Conservation (phyloP, 2,888 invertebrate species). For the Tenthredo notha region DNA sequence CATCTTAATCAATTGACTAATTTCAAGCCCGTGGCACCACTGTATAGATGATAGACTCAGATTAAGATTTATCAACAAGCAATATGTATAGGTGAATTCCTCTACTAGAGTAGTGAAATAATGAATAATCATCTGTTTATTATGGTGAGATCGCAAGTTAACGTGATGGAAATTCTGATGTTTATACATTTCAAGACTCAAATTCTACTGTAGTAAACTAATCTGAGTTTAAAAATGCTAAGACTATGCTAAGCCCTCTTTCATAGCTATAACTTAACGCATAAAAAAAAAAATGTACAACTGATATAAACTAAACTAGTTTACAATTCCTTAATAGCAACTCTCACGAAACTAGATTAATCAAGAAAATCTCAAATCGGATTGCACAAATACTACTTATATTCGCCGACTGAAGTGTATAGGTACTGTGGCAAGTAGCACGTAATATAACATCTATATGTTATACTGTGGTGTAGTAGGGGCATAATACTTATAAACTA, state of each 20-base stretch:
- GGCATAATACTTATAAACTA: conserved; percentile 40
- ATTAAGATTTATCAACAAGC: conserved; percentile 24
- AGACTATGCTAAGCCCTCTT: conserved; percentile 17
- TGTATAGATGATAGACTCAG: conserved; percentile 14
- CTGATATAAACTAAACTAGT: conserved; percentile 22
- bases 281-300: conserved; percentile 17
- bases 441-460: conserved; percentile 34
- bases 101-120: background rate
- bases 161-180: background rate
- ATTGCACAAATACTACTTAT: conserved; percentile 41
- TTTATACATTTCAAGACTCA: background rate
- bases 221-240: conserved; percentile 1
- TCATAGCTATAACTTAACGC: conserved; percentile 13
- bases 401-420: conserved; percentile 38
- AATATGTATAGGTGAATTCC: background rate
- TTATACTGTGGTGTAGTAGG: conserved; percentile 18
- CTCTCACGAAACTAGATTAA: conserved; percentile 12
- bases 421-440: conserved; percentile 53
- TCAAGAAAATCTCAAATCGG: conserved; percentile 26
- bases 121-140: background rate
- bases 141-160: background rate
- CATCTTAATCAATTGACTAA: conserved; percentile 27
- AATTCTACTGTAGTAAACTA: conserved; percentile 4
- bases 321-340: conserved; percentile 17
- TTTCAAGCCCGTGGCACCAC: conserved; percentile 43